Evolutionary conservation across 2,888 invertebrate species (phyloP).

Genomic region (Hirtodrosophila cameraria): DNA sequence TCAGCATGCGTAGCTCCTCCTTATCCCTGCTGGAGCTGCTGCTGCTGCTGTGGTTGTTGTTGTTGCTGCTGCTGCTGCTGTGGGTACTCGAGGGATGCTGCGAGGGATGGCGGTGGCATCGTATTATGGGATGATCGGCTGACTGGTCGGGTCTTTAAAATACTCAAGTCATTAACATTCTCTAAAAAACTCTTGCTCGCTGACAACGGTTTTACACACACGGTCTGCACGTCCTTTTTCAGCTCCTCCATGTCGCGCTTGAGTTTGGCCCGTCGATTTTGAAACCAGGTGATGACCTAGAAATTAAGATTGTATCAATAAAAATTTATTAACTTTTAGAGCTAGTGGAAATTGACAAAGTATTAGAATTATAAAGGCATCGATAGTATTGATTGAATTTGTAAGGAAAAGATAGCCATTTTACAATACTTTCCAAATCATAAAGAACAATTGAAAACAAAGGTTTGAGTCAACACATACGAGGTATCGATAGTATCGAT

Average conservation of each 20-base stretch:
- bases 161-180: slow-evolving; percentile 95
- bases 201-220: slow-evolving; percentile 93
- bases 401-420: too few species aligned
- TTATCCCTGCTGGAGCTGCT: slow-evolving; percentile 71
- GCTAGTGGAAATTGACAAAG: too few species aligned
- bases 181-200: slow-evolving; percentile 95
- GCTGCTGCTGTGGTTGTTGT: slow-evolving; percentile 34
- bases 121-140: slow-evolving; percentile 78
- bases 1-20: slow-evolving; percentile 82
- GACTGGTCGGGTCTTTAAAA: slow-evolving; percentile 94
- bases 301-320: background rate
- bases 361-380: too few species aligned
- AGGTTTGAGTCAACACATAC: too few species aligned
- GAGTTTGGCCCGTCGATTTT: slow-evolving; percentile 95
- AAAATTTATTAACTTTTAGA: too few species aligned
- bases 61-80: slow-evolving; percentile 25
- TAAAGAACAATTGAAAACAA: too few species aligned
- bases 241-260: slow-evolving; percentile 98
- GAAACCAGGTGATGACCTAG: slow-evolving; percentile 98
- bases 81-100: slow-evolving; percentile 23
- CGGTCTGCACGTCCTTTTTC: slow-evolving; percentile 97
- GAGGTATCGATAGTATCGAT: too few species aligned
- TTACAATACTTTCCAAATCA: too few species aligned
- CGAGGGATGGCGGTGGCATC: slow-evolving; percentile 41
- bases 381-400: too few species aligned